These are phyloP conservation scores for Dipodomys spectabilis DNA, from an alignment of 2,113 vertebrate genomes.

Conservation along the genomic window DNA sequence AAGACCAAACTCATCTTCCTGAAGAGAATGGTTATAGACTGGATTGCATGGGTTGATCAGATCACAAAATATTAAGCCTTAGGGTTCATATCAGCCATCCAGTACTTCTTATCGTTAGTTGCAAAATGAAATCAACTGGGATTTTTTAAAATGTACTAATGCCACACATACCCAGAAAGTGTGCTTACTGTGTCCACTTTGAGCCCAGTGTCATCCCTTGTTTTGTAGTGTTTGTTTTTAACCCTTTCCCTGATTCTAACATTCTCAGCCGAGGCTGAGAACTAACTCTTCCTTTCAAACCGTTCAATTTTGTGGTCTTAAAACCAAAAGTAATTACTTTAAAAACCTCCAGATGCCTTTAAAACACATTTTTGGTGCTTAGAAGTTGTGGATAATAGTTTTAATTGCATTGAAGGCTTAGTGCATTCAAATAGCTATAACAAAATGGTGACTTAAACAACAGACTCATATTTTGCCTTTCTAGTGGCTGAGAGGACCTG, in stretches of 20 bases:
- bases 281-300: not conserved
- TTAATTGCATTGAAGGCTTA: not conserved
- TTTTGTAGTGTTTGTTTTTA: slow-evolving; percentile 8
- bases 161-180: not conserved
- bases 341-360: not conserved
- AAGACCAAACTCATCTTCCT: not conserved
- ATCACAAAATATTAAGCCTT: not conserved
- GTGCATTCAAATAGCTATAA: not conserved
- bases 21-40: not conserved
- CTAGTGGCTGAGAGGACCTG: not conserved
- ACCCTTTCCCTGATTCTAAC: not conserved
- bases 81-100: not conserved
- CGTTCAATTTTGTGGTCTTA: not conserved
- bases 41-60: not conserved
- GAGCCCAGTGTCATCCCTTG: not conserved
- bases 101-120: not conserved
- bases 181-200: not conserved
- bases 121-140: no score
- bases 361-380: not conserved
- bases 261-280: not conserved
- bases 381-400: not conserved
- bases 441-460: not conserved
- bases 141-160: not conserved
- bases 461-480: not conserved
- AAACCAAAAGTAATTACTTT: not conserved